Percentiles rank a stretch among this genome's conserved stretches.
phyloP scores from a whole-genome alignment of 2,888 invertebrate species.

The Pachymerium ferrugineum region DNA sequence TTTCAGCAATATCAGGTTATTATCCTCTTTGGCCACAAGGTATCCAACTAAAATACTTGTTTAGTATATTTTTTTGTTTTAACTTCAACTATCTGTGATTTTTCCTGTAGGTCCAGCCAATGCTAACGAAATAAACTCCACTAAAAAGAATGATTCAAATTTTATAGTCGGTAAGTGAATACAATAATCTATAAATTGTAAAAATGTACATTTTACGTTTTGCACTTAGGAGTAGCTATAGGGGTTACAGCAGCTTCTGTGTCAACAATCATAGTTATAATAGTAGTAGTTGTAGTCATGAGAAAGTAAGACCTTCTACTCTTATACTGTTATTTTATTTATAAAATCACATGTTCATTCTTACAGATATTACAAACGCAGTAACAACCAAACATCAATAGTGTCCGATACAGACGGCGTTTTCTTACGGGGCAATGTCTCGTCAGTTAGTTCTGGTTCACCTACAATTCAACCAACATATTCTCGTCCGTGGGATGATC shows the following conservation, averaged over 20 bases:
- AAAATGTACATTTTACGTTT: background rate
- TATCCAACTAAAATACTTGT: too few species aligned
- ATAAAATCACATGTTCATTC: background rate
- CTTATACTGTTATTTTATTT: background rate
- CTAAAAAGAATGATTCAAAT: background rate
- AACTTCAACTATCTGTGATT: too few species aligned
- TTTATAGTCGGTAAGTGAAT: background rate
- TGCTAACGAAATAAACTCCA: background rate
- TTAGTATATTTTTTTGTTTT: too few species aligned
- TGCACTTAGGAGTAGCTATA: background rate
- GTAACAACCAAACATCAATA: background rate
- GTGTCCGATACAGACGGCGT: background rate
- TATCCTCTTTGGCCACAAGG: too few species aligned
- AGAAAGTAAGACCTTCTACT: background rate
- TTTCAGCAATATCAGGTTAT: too few species aligned
- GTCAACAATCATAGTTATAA: background rate
- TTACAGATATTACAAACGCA: background rate
- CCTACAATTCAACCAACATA: background rate
- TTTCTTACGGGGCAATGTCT: background rate
- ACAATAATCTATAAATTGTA: background rate
- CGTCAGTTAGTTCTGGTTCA: background rate
- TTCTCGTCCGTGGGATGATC: constrained; percentile 11
- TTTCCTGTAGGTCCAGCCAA: too few species aligned
- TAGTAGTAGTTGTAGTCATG: background rate
- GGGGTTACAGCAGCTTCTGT: constrained; percentile 11